These are phyloP conservation scores for Cephus pygmeus DNA, from an alignment of 2,888 invertebrate genomes.

Conservation along the genomic window DNA sequence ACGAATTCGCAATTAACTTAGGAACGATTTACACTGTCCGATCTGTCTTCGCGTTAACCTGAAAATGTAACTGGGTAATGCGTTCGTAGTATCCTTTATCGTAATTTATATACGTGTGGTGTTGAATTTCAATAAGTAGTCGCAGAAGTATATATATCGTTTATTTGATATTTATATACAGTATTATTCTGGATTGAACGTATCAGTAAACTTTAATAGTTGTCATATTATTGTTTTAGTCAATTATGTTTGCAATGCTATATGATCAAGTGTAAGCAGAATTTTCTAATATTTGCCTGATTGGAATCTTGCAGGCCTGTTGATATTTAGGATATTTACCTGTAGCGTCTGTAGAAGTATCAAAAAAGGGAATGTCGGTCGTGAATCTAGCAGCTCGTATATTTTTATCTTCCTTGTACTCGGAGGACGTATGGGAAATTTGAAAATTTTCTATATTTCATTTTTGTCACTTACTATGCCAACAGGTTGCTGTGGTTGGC, in stretches of 20 bases:
- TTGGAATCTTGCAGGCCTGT: not conserved
- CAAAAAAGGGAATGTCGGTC: no score
- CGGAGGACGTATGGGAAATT: no score
- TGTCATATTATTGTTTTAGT: not conserved
- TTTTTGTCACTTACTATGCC: not conserved
- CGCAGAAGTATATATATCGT: not conserved
- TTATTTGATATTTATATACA: not conserved
- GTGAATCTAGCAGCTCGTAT: no score
- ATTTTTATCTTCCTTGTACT: no score
- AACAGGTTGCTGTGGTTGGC: not conserved
- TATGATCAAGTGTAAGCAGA: not conserved
- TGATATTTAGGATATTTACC: not conserved
- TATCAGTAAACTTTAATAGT: not conserved
- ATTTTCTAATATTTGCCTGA: not conserved
- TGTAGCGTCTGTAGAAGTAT: no score
- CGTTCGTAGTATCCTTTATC: not conserved
- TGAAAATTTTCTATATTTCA: not conserved
- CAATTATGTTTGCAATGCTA: not conserved
- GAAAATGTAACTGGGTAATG: not conserved
- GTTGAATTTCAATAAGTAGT: not conserved
- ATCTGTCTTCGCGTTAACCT: not conserved
- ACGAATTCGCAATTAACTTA: not conserved
- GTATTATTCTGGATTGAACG: fast-evolving
- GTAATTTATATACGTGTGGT: not conserved
- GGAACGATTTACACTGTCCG: not conserved